Evolutionary conservation across 2,113 vertebrate species (phyloP), one percentile per base, ranked within the genome.

Genomic region (Rhodinocichla rosea): DNA sequence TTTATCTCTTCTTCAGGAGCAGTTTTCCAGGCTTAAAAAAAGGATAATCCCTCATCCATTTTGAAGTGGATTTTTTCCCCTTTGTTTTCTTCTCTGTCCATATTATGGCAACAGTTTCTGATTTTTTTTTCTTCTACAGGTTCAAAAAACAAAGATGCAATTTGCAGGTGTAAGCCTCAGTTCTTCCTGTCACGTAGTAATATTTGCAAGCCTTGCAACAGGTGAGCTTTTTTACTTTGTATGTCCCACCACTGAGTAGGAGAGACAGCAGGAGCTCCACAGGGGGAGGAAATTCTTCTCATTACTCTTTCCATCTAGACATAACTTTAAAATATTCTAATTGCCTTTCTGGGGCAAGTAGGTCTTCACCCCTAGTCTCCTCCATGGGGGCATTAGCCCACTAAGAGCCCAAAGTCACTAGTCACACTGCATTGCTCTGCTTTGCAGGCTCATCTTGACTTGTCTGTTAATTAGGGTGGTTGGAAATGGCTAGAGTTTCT

Each of bases 201-300:
- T 2, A 23, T 50, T 69, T 97, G 97, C 93, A 88, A 86, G 44
- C 62, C 92, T 75, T 97, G 97, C 90, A 96, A 17, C 89, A 97
- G 95, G 97, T 97, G 53, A 89, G 79, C 7, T 62, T 56, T 78
- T 78, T 83, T 15, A 50, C 23, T 90, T 30, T 70, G 9, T 64
- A 6, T 85, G n/a, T 21, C 12, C 11, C 23, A 73, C 19, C 20
- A 42, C 13, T 62, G 27, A 71, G 23, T 24, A 42, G 44, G 63
- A 80, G 45, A 55, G 28, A 77, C 8, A 74, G 23, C 24, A 86
- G 79, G 40, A 50, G 49, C 30, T 40, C 14, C 39, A 44, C 2
- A 32, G 24, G 14, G 32, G 23, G 6, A 69, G 9, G 20, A 64
- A 40, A 35, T 75, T 71, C 45, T 91, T 77, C 68, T 64, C 27